phyloP scores from a whole-genome alignment of 1,140 invertebrate genomes.

The Goniozus legneri region DNA sequence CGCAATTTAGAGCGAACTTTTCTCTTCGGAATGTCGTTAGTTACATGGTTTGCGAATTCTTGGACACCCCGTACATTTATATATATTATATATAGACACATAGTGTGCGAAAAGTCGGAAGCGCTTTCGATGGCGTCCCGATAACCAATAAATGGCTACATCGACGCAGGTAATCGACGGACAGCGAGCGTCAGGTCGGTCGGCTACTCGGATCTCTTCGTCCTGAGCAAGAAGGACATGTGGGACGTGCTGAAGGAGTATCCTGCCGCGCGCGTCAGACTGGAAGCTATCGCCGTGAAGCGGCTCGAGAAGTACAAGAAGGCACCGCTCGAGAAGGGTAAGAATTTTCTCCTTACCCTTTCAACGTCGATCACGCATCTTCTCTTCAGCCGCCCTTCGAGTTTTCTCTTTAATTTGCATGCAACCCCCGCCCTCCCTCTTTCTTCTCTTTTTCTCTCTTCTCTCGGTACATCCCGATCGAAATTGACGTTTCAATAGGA shows the following conservation, averaged over 20 bases:
- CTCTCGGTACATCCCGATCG: too few species aligned
- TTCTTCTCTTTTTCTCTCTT: background rate
- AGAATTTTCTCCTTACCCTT: slow-evolving; percentile 14
- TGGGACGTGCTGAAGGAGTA: slow-evolving; percentile 99
- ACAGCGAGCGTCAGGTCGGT: slow-evolving; percentile 96
- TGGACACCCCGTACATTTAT: too few species aligned
- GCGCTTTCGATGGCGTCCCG: too few species aligned
- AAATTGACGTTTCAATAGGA: too few species aligned
- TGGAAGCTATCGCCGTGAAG: slow-evolving; percentile 97
- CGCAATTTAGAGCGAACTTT: too few species aligned
- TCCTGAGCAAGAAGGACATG: slow-evolving; percentile 98
- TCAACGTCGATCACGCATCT: background rate
- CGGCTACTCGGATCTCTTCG: slow-evolving; percentile 97
- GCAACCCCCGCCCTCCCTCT: background rate
- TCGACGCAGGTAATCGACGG: slow-evolving; percentile 82
- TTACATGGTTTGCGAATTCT: too few species aligned
- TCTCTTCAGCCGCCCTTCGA: background rate
- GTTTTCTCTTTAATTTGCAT: background rate
- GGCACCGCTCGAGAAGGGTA: slow-evolving; percentile 87
- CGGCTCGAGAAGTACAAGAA: slow-evolving; percentile 94
- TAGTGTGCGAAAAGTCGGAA: too few species aligned
- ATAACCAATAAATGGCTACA: slow-evolving; percentile 55
- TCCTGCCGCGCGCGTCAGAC: slow-evolving; percentile 88
- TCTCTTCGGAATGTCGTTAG: too few species aligned
- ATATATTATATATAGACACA: too few species aligned